Conservation (phyloP, 2,113 vertebrate genomes). For the Zapornia atra region DNA sequence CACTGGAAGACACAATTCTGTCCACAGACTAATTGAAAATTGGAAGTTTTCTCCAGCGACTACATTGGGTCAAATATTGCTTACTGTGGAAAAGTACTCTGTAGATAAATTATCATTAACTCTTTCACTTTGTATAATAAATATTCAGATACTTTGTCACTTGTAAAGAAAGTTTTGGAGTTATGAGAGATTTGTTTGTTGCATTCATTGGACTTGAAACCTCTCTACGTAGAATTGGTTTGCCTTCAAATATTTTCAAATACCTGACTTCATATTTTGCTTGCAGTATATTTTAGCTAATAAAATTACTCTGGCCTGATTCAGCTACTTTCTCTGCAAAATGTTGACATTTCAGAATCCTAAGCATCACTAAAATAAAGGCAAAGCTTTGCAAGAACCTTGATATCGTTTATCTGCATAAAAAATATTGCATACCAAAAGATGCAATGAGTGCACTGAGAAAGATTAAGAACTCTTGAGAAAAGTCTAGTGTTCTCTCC, state of each 20-base stretch:
- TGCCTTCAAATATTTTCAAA: not conserved
- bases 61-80: not conserved
- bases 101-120: not conserved
- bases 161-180: not conserved
- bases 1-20: not conserved
- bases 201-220: not conserved
- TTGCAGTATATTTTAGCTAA: not conserved
- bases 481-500: not conserved
- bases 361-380: not conserved
- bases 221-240: not conserved
- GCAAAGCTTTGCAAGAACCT: not conserved
- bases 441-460: not conserved
- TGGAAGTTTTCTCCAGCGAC: not conserved
- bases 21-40: not conserved
- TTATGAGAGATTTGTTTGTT: not conserved
- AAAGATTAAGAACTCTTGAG: not conserved
- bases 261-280: not conserved
- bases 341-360: slow-evolving; percentile 6
- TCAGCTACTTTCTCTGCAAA: slow-evolving; percentile 25
- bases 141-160: not conserved
- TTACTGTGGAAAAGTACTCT: not conserved
- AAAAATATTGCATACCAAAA: not conserved
- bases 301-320: not conserved
- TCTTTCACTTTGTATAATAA: not conserved
- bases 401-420: not conserved